Evolutionary conservation across 2,113 vertebrate genomes (phyloP), one percentile per base, ranked within the genome.

Genomic region (Machaerirhynchus nigripectus): DNA sequence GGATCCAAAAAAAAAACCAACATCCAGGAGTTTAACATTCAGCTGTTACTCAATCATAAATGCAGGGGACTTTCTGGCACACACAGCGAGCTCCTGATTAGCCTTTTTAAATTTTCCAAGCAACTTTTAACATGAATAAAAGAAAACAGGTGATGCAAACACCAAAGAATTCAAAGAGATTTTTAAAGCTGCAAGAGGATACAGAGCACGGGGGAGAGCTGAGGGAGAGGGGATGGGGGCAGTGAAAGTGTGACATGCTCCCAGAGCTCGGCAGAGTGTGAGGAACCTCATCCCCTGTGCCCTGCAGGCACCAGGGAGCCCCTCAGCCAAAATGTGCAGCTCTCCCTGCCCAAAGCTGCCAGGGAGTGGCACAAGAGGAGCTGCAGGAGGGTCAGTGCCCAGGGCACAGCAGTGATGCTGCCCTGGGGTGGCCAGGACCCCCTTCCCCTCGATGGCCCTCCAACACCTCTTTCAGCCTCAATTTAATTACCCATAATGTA

Each of bases 71-170:
- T 96, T 90, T 89, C 77, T 95, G 96, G 95, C 95, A 81, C 44
- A 30, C 11, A 17, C 50, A 44, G 2, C 5, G 1, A 92, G 50
- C 57, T 60, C 77, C 81, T 77, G 90, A 97, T 96, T 89, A 96
- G 85, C 69, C 94, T 84, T 91, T 90, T 84, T 63, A 55, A 67
- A 89, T 94, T 97, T 95, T 95, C 89, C 94, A 82, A 92, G 84
- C 82, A 91, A 87, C 68, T 93, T 96, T 50, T 78, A 82, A 94
- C 87, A 71, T 27, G 61, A 93, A 86, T 86, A 95, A 94, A 96
- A 96, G 91, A 91, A 96, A 96, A 94, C 74, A 97, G 95, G 90
- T 95, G 93, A 97, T 57, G 86, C 90, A 97, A 96, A 69, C 78
- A 37, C n/a, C 69, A 67, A 96, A 77, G 96, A 97, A 97, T 97